Evolutionary conservation across 2,888 invertebrate genomes (phyloP).

Genomic region (Eupithecia vulgata): DNA sequence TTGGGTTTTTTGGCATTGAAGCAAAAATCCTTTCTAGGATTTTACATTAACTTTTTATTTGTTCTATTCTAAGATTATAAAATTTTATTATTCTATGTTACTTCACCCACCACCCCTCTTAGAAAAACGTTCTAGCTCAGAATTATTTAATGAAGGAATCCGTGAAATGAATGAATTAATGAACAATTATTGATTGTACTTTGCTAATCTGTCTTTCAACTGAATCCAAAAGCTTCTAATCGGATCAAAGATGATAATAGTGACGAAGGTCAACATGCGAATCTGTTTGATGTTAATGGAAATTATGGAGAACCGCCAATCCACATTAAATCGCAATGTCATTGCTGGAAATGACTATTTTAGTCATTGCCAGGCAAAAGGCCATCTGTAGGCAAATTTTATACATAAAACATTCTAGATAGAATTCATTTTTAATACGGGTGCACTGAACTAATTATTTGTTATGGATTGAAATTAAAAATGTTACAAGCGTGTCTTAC

Average conservation of each 20-base stretch:
- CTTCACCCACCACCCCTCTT: background rate
- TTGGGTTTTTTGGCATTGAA: too few relatives aligned
- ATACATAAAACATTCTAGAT: too few relatives aligned
- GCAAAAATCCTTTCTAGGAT: too few relatives aligned
- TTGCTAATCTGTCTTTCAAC: background rate
- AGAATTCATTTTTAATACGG: too few relatives aligned
- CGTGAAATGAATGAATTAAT: background rate
- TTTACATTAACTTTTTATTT: too few relatives aligned
- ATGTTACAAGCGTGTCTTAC: too few relatives aligned
- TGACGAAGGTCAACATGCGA: background rate
- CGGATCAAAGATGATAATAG: background rate
- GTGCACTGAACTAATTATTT: too few relatives aligned
- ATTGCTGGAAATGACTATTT: conserved; percentile 13
- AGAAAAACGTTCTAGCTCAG: background rate
- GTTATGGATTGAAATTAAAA: too few relatives aligned
- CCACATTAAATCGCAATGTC: conserved; percentile 9
- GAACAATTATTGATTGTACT: background rate
- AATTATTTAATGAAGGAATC: background rate
- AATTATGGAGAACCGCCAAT: conserved; percentile 18
- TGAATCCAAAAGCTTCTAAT: background rate
- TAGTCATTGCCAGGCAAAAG: background rate
- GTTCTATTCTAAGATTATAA: too few relatives aligned
- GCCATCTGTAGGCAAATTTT: background rate
- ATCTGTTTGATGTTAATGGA: conserved; percentile 13
- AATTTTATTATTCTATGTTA: too few relatives aligned